These are phyloP conservation scores for Petrolisthes cinctipes DNA, from an alignment of 2,888 invertebrate genomes.

Conservation along the genomic window DNA sequence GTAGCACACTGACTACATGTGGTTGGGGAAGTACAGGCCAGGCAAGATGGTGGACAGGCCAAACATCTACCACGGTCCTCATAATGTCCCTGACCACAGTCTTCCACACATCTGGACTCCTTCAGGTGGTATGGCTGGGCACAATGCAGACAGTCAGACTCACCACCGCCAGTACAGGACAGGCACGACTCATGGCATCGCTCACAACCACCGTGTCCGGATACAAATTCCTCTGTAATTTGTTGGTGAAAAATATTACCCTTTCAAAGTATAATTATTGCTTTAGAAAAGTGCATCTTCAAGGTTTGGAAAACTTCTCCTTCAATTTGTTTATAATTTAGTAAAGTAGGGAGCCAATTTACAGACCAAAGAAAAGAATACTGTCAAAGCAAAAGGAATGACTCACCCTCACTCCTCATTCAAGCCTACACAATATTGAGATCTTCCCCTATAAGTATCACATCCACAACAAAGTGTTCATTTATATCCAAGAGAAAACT, in stretches of 20 bases:
- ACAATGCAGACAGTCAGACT: constrained; percentile 65
- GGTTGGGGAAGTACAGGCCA: constrained; percentile 79
- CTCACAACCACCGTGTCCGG: constrained; percentile 81
- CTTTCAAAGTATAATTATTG: background rate
- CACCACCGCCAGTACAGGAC: constrained; percentile 75
- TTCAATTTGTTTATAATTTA: background rate
- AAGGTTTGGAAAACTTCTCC: background rate
- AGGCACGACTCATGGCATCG: constrained; percentile 78
- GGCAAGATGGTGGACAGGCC: constrained; percentile 77
- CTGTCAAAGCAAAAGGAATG: no score
- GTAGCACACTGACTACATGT: constrained; percentile 77
- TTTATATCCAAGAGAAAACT: no score
- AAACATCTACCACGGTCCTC: constrained; percentile 73
- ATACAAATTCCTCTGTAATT: constrained; percentile 42
- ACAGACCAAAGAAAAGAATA: no score
- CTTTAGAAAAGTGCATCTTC: background rate
- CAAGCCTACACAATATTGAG: no score
- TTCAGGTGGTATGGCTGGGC: constrained; percentile 30
- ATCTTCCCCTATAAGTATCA: no score
- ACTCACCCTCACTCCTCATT: no score
- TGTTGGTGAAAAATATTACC: background rate
- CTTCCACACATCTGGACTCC: constrained; percentile 74
- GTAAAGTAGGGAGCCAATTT: no score
- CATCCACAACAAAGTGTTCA: no score
- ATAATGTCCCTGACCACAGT: constrained; percentile 89